Evolutionary conservation across 2,797 vertebrate genomes (phyloP).

Genomic region (Malacoraja senta): DNA sequence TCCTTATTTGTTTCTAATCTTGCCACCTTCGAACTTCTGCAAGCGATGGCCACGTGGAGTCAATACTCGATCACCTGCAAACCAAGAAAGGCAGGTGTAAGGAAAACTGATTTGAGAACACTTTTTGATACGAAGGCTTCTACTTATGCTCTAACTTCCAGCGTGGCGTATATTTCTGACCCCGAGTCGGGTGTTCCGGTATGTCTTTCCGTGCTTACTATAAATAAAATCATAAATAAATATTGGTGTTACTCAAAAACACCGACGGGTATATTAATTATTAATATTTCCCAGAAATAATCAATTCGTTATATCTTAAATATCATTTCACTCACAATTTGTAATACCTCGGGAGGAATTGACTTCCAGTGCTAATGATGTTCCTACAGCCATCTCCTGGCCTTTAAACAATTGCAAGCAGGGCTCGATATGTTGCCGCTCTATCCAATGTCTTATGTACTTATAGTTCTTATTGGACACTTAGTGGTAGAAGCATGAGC

Average conservation of each 20-base stretch:
- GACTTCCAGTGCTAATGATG: not conserved
- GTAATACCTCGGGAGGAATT: not conserved
- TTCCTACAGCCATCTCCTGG: not conserved
- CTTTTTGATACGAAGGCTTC: not conserved
- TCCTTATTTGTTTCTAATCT: no score
- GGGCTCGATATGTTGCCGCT: not conserved
- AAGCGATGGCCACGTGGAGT: not conserved
- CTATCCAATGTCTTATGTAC: not conserved
- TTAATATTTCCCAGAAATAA: not conserved
- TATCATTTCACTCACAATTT: not conserved
- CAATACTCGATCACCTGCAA: not conserved
- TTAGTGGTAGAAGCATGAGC: slow-evolving; percentile 15
- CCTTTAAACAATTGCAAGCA: no score
- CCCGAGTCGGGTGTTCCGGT: not conserved
- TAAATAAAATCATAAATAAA: not conserved
- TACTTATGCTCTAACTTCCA: not conserved
- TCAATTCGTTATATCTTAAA: no score
- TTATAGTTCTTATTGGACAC: not conserved
- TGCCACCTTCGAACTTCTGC: not conserved
- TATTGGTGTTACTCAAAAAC: not conserved
- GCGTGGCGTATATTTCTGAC: not conserved
- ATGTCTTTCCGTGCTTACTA: no score
- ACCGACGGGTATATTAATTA: not conserved
- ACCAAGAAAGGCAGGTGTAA: not conserved
- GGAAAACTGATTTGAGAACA: not conserved